Base-by-base conservation (phyloP, 2,113 vertebrate genomes). In the Vimba vimba region DNA sequence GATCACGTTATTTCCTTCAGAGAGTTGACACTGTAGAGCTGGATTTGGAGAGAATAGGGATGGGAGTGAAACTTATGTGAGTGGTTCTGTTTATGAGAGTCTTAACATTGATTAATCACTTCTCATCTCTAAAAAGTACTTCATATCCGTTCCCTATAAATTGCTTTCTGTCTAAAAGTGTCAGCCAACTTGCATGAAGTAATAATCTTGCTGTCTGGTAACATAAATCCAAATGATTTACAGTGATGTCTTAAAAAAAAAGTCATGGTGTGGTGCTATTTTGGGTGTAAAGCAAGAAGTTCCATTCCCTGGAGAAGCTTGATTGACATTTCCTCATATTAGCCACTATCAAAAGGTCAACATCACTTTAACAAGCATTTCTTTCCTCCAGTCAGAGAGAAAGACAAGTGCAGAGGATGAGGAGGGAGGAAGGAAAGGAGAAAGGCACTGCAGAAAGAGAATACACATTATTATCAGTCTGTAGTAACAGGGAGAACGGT, bases 181-280 rank as follows among this genome's bases (percentile, higher is more conserved):
- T 74, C 71, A 74, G 71, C 71, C 36, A 60, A 74, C 43, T 75
- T 60, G 55, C 69, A 57, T 60, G 19, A 39, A 60, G 50, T 74
- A 73, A 47, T 85, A 39, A 68, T 78, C 74, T 39, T 68, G 74
- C 76, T 79, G 74, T 68, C 55, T 64, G 59, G 55, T 74, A 75
- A 74, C 57, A 64, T 55, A 77, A n/a, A 77, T 77, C 75, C 17
- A 27, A 33, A 77, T 77, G 45, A 77, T 55, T 57, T 77, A 77
- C 75, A 77, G 75, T 33, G 7, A 55, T 30, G 75, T 55, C 47
- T 77, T 27, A 55, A 9, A 27, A 55, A 27, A 55, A 52, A 77
- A 55, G 75, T 57, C 75, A 57, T 10, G 50, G 50, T 57, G 25
- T 19, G 74, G 74, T 33, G 15, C 75, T 77, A 77, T 77, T 55